Evolutionary conservation across 2,888 invertebrate genomes (phyloP), one percentile per base, ranked within the genome.

Genomic region (Yponomeuta evonymella): DNA sequence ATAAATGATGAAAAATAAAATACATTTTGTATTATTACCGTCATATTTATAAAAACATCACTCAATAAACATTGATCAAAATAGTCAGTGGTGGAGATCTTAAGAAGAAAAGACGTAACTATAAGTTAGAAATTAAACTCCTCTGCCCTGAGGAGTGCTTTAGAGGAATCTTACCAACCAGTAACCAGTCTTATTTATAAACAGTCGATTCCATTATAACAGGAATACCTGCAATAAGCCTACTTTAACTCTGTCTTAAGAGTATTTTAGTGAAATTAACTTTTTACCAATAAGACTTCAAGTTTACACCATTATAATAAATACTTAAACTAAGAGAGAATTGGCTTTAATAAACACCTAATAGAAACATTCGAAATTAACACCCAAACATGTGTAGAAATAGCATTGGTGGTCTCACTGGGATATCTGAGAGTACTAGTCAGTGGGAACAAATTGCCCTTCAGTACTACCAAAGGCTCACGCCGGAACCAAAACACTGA

Each of bases 301-400:
- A 58, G 58, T 58, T 58, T 15, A 15, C 58, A 12, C n/a, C 12
- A 58, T 58, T 12, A 58, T 15, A 15, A 62, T 62, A 8, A 43
- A 8, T 43, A 43, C 8, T 43, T 43, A 43, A 58, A 67, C 76
- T 81, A 87, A 51, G 79, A 77, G 29, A 83, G 71, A 70, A 89
- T 70, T n/a, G 90, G 90, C 77, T 87, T 90, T 12, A 91, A 73
- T 30, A 93, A 77, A 72, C 85, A 80, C 77, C 88, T 87, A 15
- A 91, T 80, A 1, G 92, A 90, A 30, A 91, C 77, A 78, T 92
- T 92, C 4, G 91, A 87, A 70, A 93, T 87, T 23, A 91, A 73
- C 2, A 92, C 89, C 91, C 91, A 93, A 12, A 91, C 78, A 76
- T 92, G 92, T 30, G 88, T 85, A 1, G 92, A 91, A 63, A 93